A percentile compares a stretch with the other conserved stretches of the same genome.
These are phyloP conservation scores for Triops cancriformis DNA, from an alignment of 1,140 invertebrate species.

Conservation along the genomic window DNA sequence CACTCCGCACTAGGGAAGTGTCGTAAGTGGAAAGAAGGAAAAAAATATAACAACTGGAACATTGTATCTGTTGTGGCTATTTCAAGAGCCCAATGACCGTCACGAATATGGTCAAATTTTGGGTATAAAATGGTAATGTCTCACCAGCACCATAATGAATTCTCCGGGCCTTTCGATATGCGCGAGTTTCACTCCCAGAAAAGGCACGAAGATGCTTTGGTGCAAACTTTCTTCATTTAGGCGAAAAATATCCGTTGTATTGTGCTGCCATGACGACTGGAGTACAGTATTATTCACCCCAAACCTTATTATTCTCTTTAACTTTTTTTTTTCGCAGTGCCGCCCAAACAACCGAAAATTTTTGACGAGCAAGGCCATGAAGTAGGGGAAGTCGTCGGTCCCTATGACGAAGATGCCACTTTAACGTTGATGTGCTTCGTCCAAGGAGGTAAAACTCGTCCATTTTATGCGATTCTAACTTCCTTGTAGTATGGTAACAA, in stretches of 20 bases:
- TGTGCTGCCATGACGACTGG: background rate
- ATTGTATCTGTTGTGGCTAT: background rate
- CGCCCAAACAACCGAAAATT: constrained; percentile 68
- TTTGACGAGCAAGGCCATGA: constrained; percentile 65
- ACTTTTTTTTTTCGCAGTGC: constrained; percentile 57
- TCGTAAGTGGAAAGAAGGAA: background rate
- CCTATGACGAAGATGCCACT: constrained; percentile 71
- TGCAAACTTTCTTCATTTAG: too few relatives aligned
- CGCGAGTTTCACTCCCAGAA: too few relatives aligned
- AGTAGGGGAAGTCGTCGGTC: constrained; percentile 61
- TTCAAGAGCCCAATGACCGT: background rate
- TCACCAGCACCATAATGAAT: too few relatives aligned
- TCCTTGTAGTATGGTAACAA: background rate
- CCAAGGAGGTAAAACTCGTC: constrained; percentile 60
- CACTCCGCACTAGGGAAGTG: background rate
- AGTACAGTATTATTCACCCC: background rate
- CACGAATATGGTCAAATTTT: background rate
- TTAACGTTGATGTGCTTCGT: constrained; percentile 74
- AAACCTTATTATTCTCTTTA: background rate
- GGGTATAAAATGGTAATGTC: too few relatives aligned
- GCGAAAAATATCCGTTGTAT: too few relatives aligned
- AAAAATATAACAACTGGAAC: background rate
- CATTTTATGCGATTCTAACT: background rate
- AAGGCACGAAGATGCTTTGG: too few relatives aligned
- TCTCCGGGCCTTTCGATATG: too few relatives aligned